Evolutionary conservation across 37 sponge, comb jelly and placozoan genomes (phyloP).

Genomic region (Eunapius fragilis): DNA sequence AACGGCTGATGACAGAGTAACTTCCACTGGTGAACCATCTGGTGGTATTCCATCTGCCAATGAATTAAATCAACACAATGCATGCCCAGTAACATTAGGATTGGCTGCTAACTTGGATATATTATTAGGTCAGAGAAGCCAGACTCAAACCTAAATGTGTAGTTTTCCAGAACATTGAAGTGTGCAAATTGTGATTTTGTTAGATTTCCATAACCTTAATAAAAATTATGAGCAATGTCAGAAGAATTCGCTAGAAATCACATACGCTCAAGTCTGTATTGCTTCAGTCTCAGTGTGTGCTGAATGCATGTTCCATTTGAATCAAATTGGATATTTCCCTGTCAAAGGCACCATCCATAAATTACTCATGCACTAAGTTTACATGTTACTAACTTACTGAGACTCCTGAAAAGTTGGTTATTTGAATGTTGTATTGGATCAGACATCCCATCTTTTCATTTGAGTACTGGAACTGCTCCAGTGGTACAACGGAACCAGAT

Average conservation of each 20-base stretch:
- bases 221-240: background rate
- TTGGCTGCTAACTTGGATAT: background rate
- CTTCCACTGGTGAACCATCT: constrained; percentile 24
- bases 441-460: constrained; percentile 30
- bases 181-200: background rate
- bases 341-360: background rate
- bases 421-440: constrained; percentile 5
- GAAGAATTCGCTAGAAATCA: background rate
- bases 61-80: background rate
- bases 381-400: constrained; percentile 9
- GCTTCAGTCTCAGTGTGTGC: background rate
- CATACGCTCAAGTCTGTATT: background rate
- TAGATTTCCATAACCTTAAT: background rate
- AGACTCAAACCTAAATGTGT: background rate
- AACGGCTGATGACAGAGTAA: background rate
- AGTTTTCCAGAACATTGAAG: background rate
- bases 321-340: background rate
- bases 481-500: background rate
- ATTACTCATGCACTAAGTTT: background rate
- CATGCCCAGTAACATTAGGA: too few species aligned
- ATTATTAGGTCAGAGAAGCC: background rate
- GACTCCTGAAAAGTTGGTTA: constrained; percentile 36
- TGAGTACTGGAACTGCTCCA: constrained; percentile 33
- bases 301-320: background rate
- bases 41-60: constrained; percentile 43